These are phyloP conservation scores for Amblyraja radiata DNA, from an alignment of 2,797 vertebrate species.

Conservation along the genomic window DNA sequence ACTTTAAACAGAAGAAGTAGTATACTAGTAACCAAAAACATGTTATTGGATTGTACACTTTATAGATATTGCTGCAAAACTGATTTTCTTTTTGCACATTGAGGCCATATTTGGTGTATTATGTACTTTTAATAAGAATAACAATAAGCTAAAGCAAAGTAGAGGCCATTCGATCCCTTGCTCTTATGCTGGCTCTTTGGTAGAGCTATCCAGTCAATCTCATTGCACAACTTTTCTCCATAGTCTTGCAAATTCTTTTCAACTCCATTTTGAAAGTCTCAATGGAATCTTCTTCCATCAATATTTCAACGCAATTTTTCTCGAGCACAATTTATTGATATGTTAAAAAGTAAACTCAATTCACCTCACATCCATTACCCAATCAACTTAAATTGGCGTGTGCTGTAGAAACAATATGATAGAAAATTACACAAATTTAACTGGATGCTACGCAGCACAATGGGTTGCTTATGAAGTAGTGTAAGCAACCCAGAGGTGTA, in stretches of 20 bases:
- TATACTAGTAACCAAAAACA: neutral
- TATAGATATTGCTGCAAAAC: neutral
- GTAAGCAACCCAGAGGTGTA: no score
- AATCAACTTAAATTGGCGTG: neutral
- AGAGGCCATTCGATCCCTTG: neutral
- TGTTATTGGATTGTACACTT: neutral
- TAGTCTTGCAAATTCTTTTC: neutral
- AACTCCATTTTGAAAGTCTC: neutral
- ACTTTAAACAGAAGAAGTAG: neutral
- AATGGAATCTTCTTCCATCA: neutral
- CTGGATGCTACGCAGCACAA: neutral
- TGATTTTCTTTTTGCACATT: neutral
- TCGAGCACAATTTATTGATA: no score
- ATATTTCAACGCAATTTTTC: neutral
- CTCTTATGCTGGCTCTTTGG: neutral
- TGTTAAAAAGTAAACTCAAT: neutral
- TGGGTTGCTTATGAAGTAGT: neutral
- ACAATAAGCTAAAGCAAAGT: neutral
- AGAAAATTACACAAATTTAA: neutral
- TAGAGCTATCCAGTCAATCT: neutral
- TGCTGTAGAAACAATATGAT: neutral
- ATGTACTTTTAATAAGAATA: neutral
- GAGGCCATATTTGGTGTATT: neutral
- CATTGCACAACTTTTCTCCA: neutral
- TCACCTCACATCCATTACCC: neutral